phyloP scores from a whole-genome alignment of 1,140 invertebrate genomes.

The Bombus consobrinus region DNA sequence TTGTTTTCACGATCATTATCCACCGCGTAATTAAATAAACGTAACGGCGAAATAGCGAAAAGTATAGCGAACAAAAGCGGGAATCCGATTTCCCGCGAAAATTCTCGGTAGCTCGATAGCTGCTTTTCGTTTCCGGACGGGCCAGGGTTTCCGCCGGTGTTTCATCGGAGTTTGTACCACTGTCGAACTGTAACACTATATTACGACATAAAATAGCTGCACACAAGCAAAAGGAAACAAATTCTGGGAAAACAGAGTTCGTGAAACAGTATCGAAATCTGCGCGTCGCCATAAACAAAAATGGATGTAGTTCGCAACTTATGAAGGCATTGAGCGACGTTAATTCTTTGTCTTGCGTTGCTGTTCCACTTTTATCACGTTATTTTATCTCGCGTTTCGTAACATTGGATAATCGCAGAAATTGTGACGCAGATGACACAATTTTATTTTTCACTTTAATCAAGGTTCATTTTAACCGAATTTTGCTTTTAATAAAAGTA shows the following conservation, averaged over 20 bases:
- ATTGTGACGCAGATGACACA: not conserved
- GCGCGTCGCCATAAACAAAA: not conserved
- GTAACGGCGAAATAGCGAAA: slow-evolving; percentile 16
- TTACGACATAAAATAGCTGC: slow-evolving; percentile 43
- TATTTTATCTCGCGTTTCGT: not conserved
- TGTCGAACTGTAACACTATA: slow-evolving; percentile 32
- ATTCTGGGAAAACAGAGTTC: slow-evolving; percentile 25
- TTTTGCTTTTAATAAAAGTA: no score
- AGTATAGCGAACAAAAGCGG: slow-evolving; percentile 6
- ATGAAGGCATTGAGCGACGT: not conserved
- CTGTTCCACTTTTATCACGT: not conserved
- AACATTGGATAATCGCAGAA: not conserved
- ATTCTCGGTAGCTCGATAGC: slow-evolving; percentile 22
- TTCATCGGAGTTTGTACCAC: slow-evolving; percentile 34
- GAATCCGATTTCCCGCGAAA: slow-evolving; percentile 43
- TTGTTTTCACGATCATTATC: not conserved
- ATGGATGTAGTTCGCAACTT: not conserved
- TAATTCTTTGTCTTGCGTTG: not conserved
- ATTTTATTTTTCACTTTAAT: no score
- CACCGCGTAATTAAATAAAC: not conserved
- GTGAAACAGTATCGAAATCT: slow-evolving; percentile 14
- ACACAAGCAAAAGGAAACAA: slow-evolving; percentile 14
- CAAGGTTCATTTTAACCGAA: no score
- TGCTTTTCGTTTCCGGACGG: slow-evolving; percentile 11
- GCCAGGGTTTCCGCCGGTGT: slow-evolving; percentile 24